Conservation (phyloP, 1,140 invertebrate genomes). For the Zelostemma sp. region DNA sequence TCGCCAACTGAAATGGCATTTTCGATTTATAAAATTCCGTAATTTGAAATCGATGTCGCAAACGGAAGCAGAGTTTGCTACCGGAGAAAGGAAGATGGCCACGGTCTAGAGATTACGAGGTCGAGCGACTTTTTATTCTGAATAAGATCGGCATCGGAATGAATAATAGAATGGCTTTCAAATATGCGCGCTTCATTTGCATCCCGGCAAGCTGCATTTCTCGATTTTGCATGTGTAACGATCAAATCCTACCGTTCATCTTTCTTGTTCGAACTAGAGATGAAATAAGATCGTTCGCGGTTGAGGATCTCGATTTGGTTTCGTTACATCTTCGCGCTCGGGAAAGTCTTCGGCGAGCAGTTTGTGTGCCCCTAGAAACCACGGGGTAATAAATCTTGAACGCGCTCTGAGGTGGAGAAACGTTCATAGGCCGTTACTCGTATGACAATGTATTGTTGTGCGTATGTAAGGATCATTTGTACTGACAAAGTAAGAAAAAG, state of each 20-base stretch:
- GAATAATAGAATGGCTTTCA: constrained; percentile 49
- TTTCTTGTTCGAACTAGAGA: constrained; percentile 5
- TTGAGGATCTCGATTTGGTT: constrained; percentile 8
- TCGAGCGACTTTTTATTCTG: constrained; percentile 22
- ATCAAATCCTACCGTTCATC: constrained; percentile 19
- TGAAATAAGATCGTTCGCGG: constrained; percentile 46
- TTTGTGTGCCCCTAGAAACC: constrained; percentile 25
- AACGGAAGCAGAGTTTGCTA: constrained; percentile 2
- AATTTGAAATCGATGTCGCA: too few relatives aligned
- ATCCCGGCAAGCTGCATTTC: constrained; percentile 26
- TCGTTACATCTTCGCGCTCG: constrained; percentile 30
- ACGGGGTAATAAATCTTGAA: constrained; percentile 39
- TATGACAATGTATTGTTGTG: constrained; percentile 32
- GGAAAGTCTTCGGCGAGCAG: constrained; percentile 26
- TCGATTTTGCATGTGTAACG: constrained; percentile 24
- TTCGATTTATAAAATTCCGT: background rate
- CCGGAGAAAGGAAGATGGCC: constrained; percentile 17
- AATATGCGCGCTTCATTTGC: constrained; percentile 43
- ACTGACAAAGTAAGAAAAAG: background rate
- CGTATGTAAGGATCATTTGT: constrained; percentile 41
- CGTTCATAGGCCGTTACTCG: constrained; percentile 44
- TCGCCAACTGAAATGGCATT: background rate
- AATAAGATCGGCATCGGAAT: constrained; percentile 42
- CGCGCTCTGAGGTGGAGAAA: constrained; percentile 46
- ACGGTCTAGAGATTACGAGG: constrained; percentile 33